Evolutionary conservation across 2,797 vertebrate genomes (phyloP).

Genomic region (Anas bernieri): DNA sequence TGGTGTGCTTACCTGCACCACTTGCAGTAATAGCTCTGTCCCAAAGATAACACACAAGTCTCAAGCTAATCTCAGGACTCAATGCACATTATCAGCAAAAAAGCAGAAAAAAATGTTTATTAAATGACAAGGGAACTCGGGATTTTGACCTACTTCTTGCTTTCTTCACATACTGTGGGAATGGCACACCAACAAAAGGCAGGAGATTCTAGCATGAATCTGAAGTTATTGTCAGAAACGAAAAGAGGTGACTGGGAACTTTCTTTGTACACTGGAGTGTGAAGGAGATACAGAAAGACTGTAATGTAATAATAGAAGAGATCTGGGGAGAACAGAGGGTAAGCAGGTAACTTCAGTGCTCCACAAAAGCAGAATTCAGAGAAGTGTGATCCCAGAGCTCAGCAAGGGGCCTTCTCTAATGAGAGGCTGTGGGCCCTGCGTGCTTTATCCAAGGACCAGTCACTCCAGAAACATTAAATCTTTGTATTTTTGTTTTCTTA

Average conservation of each 20-base stretch:
- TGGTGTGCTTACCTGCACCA: rapidly evolving
- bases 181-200: not conserved
- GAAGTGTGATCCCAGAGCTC: not conserved
- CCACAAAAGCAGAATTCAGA: not conserved
- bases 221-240: not conserved
- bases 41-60: not conserved
- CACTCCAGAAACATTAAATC: not conserved
- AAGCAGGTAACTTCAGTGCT: not conserved
- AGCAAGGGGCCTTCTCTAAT: not conserved
- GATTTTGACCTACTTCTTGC: not conserved
- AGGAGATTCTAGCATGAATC: not conserved
- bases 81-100: not conserved
- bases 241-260: not conserved
- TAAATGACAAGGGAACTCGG: not conserved
- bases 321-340: not conserved
- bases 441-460: not conserved
- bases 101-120: not conserved
- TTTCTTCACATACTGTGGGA: not conserved
- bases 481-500: not conserved
- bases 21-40: not conserved
- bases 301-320: not conserved
- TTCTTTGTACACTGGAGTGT: not conserved
- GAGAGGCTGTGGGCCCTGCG: not conserved
- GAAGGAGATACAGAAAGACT: not conserved
- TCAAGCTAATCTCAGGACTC: not conserved